A percentile compares a stretch with the other conserved stretches of the same genome.
phyloP scores from a whole-genome alignment of 2,888 invertebrate genomes.

The Iphiclides podalirius region DNA sequence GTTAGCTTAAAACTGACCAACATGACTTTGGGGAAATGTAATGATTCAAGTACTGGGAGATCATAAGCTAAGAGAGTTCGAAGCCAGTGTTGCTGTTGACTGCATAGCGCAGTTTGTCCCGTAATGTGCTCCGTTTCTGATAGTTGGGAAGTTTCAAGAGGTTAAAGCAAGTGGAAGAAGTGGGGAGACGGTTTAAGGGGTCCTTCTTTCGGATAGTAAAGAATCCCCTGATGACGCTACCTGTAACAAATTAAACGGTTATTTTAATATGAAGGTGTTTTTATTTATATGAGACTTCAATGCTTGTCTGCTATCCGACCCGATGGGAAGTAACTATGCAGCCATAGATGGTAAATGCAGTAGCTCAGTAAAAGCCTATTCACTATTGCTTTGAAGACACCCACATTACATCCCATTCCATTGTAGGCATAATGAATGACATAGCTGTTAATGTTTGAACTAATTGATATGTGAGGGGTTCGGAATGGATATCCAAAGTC shows the following conservation, averaged over 20 bases:
- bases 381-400: too few species aligned
- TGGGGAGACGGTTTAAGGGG: slow-evolving; percentile 96
- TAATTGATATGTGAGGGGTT: too few species aligned
- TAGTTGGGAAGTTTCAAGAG: slow-evolving; percentile 98
- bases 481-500: too few species aligned
- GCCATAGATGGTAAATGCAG: too few species aligned
- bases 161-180: slow-evolving; percentile 99
- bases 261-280: too few species aligned
- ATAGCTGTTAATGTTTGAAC: too few species aligned
- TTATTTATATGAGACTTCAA: too few species aligned
- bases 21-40: neutral
- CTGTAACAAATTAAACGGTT: slow-evolving; percentile 57
- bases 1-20: slow-evolving; percentile 9
- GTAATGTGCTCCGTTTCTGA: slow-evolving; percentile 95
- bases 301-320: too few species aligned
- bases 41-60: neutral
- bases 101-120: slow-evolving; percentile 98
- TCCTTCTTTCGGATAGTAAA: slow-evolving; percentile 98
- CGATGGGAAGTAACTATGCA: too few species aligned
- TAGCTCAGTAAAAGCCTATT: too few species aligned
- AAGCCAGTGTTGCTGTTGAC: slow-evolving; percentile 99
- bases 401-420: too few species aligned
- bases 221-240: slow-evolving; percentile 98
- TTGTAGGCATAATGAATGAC: too few species aligned
- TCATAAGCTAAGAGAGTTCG: slow-evolving; percentile 90